Evolutionary conservation across 2,113 vertebrate genomes (phyloP).

Genomic region (Gasterosteus nipponicus): DNA sequence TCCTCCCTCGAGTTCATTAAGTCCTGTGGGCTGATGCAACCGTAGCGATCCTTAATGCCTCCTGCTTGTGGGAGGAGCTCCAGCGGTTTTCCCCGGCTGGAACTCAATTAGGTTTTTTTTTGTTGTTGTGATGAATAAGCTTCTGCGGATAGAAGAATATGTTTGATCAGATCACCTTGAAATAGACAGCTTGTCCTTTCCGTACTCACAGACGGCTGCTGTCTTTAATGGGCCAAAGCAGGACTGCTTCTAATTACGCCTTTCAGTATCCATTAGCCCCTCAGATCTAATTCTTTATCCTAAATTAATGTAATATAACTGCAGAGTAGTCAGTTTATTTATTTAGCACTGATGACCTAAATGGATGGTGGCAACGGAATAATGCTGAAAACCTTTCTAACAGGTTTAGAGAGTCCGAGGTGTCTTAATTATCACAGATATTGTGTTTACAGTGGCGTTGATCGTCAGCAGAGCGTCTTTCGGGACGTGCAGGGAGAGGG

Average conservation of each 20-base stretch:
- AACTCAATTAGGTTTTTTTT: conserved; percentile 23
- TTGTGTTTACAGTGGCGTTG: background rate
- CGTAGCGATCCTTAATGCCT: conserved; percentile 57
- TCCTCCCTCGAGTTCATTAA: conserved; percentile 68
- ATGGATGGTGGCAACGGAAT: background rate
- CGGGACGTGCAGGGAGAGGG: too few relatives aligned
- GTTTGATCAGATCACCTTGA: conserved; percentile 21
- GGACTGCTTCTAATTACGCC: background rate
- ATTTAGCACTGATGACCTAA: background rate
- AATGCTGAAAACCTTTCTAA: background rate
- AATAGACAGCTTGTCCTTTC: background rate
- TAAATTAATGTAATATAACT: background rate
- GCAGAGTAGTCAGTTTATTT: background rate
- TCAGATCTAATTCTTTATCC: background rate
- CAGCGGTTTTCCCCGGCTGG: background rate
- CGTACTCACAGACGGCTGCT: background rate
- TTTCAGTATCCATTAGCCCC: background rate
- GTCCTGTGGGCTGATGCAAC: conserved; percentile 70
- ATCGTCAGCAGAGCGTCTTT: background rate
- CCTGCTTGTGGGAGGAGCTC: conserved; percentile 30
- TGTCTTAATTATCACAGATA: background rate
- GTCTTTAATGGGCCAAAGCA: background rate
- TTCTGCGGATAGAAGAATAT: conserved; percentile 14
- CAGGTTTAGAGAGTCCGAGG: background rate
- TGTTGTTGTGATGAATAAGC: conserved; percentile 11